These are phyloP conservation scores for Drosophila mercatorum DNA, from an alignment of 2,888 invertebrate genomes.

Conservation along the genomic window DNA sequence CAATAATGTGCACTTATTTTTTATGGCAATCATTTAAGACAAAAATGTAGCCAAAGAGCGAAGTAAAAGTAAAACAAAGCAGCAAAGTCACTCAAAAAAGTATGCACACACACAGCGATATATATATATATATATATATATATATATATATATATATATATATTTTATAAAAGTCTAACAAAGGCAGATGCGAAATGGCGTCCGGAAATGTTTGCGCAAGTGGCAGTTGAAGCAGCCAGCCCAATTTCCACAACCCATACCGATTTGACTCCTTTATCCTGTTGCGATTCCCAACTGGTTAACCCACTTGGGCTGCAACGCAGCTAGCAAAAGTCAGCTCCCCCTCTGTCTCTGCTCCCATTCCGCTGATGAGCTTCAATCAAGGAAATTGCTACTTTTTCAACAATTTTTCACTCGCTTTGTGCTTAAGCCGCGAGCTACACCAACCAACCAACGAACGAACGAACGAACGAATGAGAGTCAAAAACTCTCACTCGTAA, in stretches of 20 bases:
- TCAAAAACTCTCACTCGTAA: constrained; percentile 37
- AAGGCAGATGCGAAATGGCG: constrained; percentile 55
- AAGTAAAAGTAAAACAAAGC: constrained; percentile 68
- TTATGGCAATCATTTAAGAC: constrained; percentile 80
- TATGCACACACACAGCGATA: not conserved
- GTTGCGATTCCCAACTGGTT: constrained; percentile 20
- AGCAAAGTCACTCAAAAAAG: constrained; percentile 49
- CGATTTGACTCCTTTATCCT: constrained; percentile 8
- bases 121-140: constrained; percentile 20
- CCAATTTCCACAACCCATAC: constrained; percentile 39
- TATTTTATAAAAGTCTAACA: constrained; percentile 46
- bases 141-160: constrained; percentile 14
- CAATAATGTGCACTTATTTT: constrained; percentile 80
- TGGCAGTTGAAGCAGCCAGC: constrained; percentile 49
- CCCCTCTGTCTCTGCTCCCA: constrained; percentile 1
- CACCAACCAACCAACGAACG: constrained; percentile 33
- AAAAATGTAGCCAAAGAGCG: constrained; percentile 66
- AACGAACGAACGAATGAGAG: constrained; percentile 32
- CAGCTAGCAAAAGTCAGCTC: constrained; percentile 33
- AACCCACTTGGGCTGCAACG: constrained; percentile 47
- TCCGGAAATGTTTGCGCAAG: constrained; percentile 69
- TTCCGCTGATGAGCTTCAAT: constrained; percentile 73
- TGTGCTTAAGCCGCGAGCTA: constrained; percentile 50
- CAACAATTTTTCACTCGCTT: constrained; percentile 74
- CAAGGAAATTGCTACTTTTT: constrained; percentile 78